phyloP scores from a whole-genome alignment of 1,140 invertebrate species.

The Eriosoma lanigerum region DNA sequence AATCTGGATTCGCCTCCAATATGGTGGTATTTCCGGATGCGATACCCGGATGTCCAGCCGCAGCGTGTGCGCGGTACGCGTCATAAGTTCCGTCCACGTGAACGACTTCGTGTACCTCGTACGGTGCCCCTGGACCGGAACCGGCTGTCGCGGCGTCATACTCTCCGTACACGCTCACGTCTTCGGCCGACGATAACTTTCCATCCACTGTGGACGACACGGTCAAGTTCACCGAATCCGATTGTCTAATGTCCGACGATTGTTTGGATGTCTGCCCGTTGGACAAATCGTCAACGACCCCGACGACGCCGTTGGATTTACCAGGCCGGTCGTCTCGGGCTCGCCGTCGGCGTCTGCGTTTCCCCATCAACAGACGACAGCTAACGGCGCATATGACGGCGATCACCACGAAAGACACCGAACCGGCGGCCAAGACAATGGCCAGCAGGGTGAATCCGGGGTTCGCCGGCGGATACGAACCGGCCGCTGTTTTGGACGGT shows the following conservation, averaged over 20 bases:
- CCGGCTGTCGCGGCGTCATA: slow-evolving; percentile 58
- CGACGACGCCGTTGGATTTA: slow-evolving; percentile 59
- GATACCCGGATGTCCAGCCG: slow-evolving; percentile 54
- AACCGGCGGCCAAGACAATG: background rate
- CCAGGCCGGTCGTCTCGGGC: slow-evolving; percentile 59
- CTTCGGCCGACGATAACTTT: slow-evolving; percentile 42
- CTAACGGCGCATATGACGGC: slow-evolving; percentile 57
- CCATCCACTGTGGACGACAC: slow-evolving; percentile 54
- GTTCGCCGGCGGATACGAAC: slow-evolving; percentile 68
- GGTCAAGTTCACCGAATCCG: slow-evolving; percentile 38
- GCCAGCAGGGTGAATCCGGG: background rate
- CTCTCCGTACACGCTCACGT: slow-evolving; percentile 60
- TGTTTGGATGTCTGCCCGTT: slow-evolving; percentile 57
- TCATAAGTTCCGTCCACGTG: slow-evolving; percentile 54
- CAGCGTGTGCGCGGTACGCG: slow-evolving; percentile 55
- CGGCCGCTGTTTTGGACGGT: slow-evolving; percentile 67
- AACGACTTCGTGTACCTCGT: slow-evolving; percentile 52
- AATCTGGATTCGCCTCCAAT: slow-evolving; percentile 73
- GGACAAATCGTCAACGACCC: slow-evolving; percentile 52
- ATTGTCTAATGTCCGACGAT: slow-evolving; percentile 57
- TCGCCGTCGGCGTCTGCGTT: slow-evolving; percentile 63
- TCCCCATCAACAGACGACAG: slow-evolving; percentile 73
- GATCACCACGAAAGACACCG: background rate
- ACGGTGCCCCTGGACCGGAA: slow-evolving; percentile 53
- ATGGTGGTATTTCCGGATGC: slow-evolving; percentile 60